These are phyloP conservation scores for Drosophila fungiperda DNA, from an alignment of 2,888 invertebrate genomes.

Conservation along the genomic window DNA sequence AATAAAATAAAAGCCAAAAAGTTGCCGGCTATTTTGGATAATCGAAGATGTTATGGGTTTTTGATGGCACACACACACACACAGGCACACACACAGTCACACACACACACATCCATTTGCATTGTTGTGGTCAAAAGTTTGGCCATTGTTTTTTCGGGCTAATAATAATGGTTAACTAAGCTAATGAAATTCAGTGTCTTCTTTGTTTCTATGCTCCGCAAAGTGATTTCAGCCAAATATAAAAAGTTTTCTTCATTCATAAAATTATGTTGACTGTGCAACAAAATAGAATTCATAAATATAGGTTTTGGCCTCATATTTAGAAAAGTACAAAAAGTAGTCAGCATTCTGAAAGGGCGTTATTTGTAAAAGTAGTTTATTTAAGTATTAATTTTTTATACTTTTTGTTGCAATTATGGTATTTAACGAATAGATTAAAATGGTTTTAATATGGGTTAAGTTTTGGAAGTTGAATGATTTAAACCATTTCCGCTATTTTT, in stretches of 20 bases:
- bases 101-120: conserved; percentile 10
- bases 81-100: conserved; percentile 21
- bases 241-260: conserved; percentile 36
- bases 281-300: conserved; percentile 1
- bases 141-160: conserved; percentile 47
- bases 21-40: conserved; percentile 58
- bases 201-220: conserved; percentile 1
- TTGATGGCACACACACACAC: conserved; percentile 45
- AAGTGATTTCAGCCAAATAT: conserved; percentile 8
- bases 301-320: not conserved
- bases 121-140: conserved; percentile 43
- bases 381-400: not conserved
- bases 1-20: conserved; percentile 45
- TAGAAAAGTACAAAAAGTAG: not conserved
- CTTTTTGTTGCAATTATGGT: not conserved
- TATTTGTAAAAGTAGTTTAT: not conserved
- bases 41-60: conserved; percentile 59
- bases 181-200: conserved; percentile 64
- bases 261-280: not conserved
- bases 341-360: not conserved
- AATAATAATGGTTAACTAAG: conserved; percentile 72
- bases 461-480: not conserved
- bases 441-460: not conserved
- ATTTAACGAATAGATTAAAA: not conserved
- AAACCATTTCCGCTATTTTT: not conserved